Base-by-base conservation (phyloP, 2,888 invertebrate genomes). In the Leptinotarsa tumamoca region DNA sequence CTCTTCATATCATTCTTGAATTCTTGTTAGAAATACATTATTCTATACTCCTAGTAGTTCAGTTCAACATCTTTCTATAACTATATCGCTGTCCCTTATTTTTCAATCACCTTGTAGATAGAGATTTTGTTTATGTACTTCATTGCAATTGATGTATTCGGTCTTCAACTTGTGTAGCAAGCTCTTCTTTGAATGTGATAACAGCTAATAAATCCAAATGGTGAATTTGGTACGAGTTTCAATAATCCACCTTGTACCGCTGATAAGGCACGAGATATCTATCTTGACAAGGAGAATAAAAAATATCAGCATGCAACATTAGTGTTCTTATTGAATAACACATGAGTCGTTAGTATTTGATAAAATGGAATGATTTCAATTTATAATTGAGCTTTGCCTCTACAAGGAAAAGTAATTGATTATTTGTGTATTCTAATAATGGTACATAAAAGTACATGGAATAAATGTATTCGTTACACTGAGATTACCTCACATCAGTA, bases 311-410 rank as follows among this genome's bases (percentile, higher is more conserved):
- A 33, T 63, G 63, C 63, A 63, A 10, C 15, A 63, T 15, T 43
- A 63, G 58, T 49, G 49, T 43, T 21, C 17, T 14, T 5, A n/a
- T 58, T 70, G 70, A 70, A 70, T 70, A 58, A 70, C 27, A 70
- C 70, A 70, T 70, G 58, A 70, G 50, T 56, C 13, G 69, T 54
- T 18, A 23, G 56, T 58, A 70, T 70, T 61, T 70, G 70, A 70
- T 63, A 33, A 63, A 63, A 63, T 33, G 33, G 27, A 63, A 33
- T 70, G 23, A 58, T 18, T 70, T 58, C 58, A 58, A 70, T 70
- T 23, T 56, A 70, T 70, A 70, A 70, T 70, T 58, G 58, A 70
- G 58, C 58, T 70, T 58, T 70, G 54, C 58, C 70, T 58, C 21
- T 50, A 58, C 58, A 58, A 21, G 58, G 70, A 70, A 70, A 63